Percentiles rank a stretch among this genome's conserved stretches.
Evolutionary conservation across 2,888 invertebrate species (phyloP).

Genomic region (Thumatha senex): DNA sequence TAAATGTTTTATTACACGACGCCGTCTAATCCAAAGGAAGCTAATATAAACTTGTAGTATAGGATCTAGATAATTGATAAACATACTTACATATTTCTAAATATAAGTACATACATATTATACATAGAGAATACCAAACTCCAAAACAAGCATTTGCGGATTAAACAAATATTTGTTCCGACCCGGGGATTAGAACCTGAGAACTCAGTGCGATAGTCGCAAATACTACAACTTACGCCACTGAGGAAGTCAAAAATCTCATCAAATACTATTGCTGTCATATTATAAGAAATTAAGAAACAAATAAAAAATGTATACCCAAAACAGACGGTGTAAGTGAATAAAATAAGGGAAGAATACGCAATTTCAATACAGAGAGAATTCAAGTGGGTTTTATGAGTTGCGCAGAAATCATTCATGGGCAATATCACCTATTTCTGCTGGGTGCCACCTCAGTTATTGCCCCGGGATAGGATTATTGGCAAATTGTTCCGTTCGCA

Average conservation of each 20-base stretch:
- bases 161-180: too few relatives aligned
- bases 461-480: constrained; percentile 77
- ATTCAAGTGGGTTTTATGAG: constrained; percentile 45
- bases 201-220: too few relatives aligned
- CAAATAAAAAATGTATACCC: not conserved
- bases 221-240: not conserved
- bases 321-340: constrained; percentile 29
- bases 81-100: too few relatives aligned
- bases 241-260: too few relatives aligned
- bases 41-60: too few relatives aligned
- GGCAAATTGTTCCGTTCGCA: constrained; percentile 80
- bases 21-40: too few relatives aligned
- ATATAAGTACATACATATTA: too few relatives aligned
- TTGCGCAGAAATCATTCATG: constrained; percentile 11
- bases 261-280: constrained; percentile 1
- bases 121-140: too few relatives aligned
- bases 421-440: constrained; percentile 66
- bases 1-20: too few relatives aligned
- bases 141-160: too few relatives aligned
- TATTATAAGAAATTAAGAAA: not conserved
- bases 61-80: too few relatives aligned
- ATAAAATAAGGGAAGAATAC: constrained; percentile 43
- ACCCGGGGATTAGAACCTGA: too few relatives aligned
- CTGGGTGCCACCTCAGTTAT: constrained; percentile 73
- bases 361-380: constrained; percentile 55